Percentiles rank a stretch among this genome's conserved stretches.
Evolutionary conservation across 2,888 invertebrate genomes (phyloP).

Genomic region (Ellobium chinense): DNA sequence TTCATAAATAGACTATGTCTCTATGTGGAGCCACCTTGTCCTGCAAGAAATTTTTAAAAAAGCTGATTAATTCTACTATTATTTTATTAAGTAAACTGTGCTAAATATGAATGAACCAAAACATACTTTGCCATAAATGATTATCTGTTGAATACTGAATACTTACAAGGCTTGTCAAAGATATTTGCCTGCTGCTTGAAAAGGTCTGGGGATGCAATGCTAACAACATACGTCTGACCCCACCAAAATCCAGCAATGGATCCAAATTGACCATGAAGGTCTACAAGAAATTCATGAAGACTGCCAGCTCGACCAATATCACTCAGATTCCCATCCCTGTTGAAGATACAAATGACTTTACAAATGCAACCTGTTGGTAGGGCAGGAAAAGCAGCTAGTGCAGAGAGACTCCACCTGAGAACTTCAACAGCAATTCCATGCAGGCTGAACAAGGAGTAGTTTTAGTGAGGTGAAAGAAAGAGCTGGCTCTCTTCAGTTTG

Average conservation of each 20-base stretch:
- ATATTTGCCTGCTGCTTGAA: slow-evolving; percentile 75
- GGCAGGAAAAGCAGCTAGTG: not conserved
- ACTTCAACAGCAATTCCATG: no score
- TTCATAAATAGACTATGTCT: no score
- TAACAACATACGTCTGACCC: slow-evolving; percentile 75
- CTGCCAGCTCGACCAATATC: slow-evolving; percentile 78
- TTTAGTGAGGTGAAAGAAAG: no score
- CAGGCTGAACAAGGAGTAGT: no score
- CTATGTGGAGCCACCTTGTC: no score
- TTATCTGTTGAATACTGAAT: not conserved
- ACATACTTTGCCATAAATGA: no score
- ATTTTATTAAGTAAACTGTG: no score
- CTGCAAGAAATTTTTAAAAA: no score
- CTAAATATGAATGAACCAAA: no score
- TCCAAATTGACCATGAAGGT: slow-evolving; percentile 77
- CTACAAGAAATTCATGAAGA: slow-evolving; percentile 77
- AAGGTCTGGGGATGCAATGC: slow-evolving; percentile 77
- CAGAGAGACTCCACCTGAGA: no score
- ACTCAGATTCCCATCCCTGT: slow-evolving; percentile 78
- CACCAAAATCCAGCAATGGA: slow-evolving; percentile 79
- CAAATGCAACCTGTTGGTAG: not conserved
- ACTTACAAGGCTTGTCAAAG: slow-evolving; percentile 78
- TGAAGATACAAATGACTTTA: slow-evolving; percentile 22
- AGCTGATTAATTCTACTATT: no score
- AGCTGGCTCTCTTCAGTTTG: not conserved